Conservation (phyloP, 2,888 invertebrate genomes). For the Mechanitis messenoides region DNA sequence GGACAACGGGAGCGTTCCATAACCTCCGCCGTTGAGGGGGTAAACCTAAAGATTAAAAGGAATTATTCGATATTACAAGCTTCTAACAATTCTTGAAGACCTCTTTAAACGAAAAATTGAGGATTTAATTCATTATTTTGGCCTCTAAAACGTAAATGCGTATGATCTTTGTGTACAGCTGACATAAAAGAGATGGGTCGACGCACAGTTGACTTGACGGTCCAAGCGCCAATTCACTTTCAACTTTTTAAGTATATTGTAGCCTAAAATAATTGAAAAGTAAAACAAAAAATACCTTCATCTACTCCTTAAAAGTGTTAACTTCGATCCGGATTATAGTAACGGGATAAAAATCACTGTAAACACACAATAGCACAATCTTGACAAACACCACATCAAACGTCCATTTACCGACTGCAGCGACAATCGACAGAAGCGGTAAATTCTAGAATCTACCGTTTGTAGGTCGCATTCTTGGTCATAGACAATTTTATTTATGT, state of each 20-base stretch:
- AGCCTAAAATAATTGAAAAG: conserved; percentile 36
- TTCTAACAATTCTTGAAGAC: conserved; percentile 36
- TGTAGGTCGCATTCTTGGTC: conserved; percentile 38
- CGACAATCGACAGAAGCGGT: conserved; percentile 63
- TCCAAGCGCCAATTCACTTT: conserved; percentile 62
- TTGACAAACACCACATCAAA: conserved; percentile 80
- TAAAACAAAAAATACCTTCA: conserved; percentile 73
- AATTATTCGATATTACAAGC: conserved; percentile 41
- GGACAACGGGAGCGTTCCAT: conserved; percentile 65
- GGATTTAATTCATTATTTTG: conserved; percentile 68
- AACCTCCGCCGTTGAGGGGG: conserved; percentile 66
- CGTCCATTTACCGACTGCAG: conserved; percentile 81
- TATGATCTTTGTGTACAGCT: conserved; percentile 75
- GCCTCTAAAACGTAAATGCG: conserved; percentile 60
- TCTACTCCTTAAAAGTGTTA: conserved; percentile 78
- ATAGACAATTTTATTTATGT: conserved; percentile 40
- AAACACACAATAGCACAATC: conserved; percentile 80
- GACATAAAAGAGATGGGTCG: conserved; percentile 70
- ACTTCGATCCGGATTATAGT: conserved; percentile 69
- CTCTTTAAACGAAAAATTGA: conserved; percentile 45
- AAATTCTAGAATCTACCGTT: conserved; percentile 54
- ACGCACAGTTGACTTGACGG: conserved; percentile 52
- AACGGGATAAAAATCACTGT: conserved; percentile 73
- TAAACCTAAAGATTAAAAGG: conserved; percentile 61
- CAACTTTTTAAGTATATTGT: conserved; percentile 30